Evolutionary conservation across 1,140 invertebrate species (phyloP), one percentile per base, ranked within the genome.

Genomic region (Drosophila suzukii): DNA sequence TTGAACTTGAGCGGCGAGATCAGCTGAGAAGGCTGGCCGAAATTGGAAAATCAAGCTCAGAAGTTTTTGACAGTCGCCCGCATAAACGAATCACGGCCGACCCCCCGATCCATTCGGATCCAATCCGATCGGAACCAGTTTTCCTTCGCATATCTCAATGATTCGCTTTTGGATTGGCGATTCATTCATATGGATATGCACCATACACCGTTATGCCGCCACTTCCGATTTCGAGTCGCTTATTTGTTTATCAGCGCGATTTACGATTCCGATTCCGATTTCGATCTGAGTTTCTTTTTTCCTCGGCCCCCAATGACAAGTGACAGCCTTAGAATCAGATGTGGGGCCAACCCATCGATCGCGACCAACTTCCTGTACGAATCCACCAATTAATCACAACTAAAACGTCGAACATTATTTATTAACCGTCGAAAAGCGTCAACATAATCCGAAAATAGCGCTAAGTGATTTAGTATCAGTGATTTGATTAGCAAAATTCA

Each of bases 1-100:
- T 85, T 84, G 81, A 84, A 84, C 81, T 84, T 84, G 81, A 84
- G 85, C 75, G 53, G 47, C 0, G 27, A 34, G 38, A 47, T 13
- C 38, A 5, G 58, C 38, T n/a, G 12, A 49, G 8, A 49, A 49
- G 24, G 47, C 38, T 51, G 20, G 54, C 44, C 36, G 36, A 73
- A 67, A 76, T 84, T 75, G 76, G 61, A 75, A 84, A 83, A 84
- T 56, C 76, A 72, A 79, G 66, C 30, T 73, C 58, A 83, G 65
- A 83, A 83, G 80, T 44, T 58, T 63, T 59, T n/a, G 46, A 80
- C 49, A 76, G 43, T 84, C 81, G 81, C 81, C 81, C 81, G 63
- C 80, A 83, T 62, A 56, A 36, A 20, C 67, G 12, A 61, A 60
- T 79, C 68, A 79, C 50, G 68, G 76, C 58, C 77, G 20, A 61